Percentiles rank a stretch among this genome's conserved stretches.
phyloP scores from a whole-genome alignment of 2,797 vertebrate species.

The Pteronotus mesoamericanus region DNA sequence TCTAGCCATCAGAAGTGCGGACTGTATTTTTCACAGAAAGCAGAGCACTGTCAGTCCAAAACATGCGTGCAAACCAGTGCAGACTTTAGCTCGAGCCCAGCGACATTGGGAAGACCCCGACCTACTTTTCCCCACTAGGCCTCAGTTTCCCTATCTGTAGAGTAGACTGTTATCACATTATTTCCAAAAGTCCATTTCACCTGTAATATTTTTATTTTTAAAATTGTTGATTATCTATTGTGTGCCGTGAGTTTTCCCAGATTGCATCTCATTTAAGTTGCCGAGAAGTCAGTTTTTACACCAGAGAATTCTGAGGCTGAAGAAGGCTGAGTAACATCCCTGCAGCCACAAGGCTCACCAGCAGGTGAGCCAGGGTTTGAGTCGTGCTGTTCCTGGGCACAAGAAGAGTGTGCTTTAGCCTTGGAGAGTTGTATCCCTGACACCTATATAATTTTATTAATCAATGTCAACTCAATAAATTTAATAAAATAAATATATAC shows the following conservation, averaged over 20 bases:
- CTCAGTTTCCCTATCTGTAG: not conserved
- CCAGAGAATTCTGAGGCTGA: not conserved
- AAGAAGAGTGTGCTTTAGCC: not conserved
- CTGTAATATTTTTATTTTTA: not conserved
- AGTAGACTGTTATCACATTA: not conserved
- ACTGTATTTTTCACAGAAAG: not conserved
- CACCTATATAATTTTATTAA: not conserved
- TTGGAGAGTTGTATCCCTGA: not conserved
- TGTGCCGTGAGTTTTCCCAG: not conserved
- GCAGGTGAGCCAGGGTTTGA: not conserved
- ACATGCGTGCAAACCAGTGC: not conserved
- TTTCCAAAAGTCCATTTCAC: not conserved
- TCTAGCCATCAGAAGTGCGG: not conserved
- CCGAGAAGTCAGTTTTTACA: not conserved
- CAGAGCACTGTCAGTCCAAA: not conserved
- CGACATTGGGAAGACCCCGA: not conserved
- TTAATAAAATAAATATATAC: not conserved
- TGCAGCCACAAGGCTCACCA: not conserved
- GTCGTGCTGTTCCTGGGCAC: not conserved
- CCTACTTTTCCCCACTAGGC: not conserved
- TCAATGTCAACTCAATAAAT: not conserved
- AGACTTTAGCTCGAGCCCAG: not conserved
- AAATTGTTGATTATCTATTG: not conserved
- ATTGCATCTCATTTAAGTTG: not conserved
- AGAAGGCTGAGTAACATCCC: not conserved